Percentiles rank a stretch among this genome's conserved stretches.
phyloP scores from a whole-genome alignment of 2,888 invertebrate species.

The Antitype chi region DNA sequence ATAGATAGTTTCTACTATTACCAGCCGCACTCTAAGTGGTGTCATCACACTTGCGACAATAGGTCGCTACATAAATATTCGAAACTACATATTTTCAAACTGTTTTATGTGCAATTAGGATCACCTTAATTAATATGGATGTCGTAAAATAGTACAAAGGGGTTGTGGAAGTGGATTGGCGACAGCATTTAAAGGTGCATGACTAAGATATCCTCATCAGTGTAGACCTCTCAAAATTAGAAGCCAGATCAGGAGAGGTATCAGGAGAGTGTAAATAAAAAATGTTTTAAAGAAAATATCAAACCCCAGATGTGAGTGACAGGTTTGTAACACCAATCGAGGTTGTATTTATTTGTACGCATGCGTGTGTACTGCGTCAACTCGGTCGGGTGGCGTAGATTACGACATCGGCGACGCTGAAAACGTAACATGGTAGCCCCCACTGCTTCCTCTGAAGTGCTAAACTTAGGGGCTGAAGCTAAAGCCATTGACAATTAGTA shows the following conservation, averaged over 20 bases:
- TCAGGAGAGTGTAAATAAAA: not conserved
- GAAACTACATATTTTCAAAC: slow-evolving; percentile 28
- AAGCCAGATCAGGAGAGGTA: not conserved
- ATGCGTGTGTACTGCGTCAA: slow-evolving; percentile 74
- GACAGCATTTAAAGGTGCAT: not conserved
- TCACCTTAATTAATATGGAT: slow-evolving; percentile 12
- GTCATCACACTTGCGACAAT: slow-evolving; percentile 63
- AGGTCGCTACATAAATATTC: slow-evolving; percentile 23
- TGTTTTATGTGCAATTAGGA: slow-evolving; percentile 33
- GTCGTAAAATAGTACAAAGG: slow-evolving; percentile 20
- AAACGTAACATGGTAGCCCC: slow-evolving; percentile 84
- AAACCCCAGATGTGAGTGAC: slow-evolving; percentile 38
- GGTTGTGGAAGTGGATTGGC: not conserved
- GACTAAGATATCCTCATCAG: not conserved
- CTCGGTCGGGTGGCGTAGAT: slow-evolving; percentile 76
- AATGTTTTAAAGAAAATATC: slow-evolving; percentile 3
- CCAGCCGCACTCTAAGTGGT: slow-evolving; percentile 77
- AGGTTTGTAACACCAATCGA: slow-evolving; percentile 50
- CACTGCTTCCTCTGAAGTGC: slow-evolving; percentile 75
- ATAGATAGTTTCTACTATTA: slow-evolving; percentile 73
- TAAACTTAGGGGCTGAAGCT: slow-evolving; percentile 79
- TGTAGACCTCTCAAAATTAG: not conserved
- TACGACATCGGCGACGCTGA: slow-evolving; percentile 81
- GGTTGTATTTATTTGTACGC: slow-evolving; percentile 67
- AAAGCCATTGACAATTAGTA: slow-evolving; percentile 76